phyloP scores from a whole-genome alignment of 23 tunicate genomes.

The Trididemnum nubilum region DNA sequence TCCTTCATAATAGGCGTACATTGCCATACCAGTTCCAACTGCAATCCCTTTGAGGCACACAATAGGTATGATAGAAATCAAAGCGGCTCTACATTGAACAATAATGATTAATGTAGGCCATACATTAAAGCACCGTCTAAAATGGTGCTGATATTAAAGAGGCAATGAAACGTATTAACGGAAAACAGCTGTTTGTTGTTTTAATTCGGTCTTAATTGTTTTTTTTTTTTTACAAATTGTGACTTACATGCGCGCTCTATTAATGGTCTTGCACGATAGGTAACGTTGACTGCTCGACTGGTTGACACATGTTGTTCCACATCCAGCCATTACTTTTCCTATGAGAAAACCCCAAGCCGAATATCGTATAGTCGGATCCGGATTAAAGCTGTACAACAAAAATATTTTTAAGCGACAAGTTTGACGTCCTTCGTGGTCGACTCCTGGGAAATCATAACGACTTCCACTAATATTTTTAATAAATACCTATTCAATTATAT shows the following conservation, averaged over 20 bases:
- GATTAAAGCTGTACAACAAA: slow-evolving; percentile 18
- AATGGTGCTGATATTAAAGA: too few species aligned
- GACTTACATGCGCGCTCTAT: slow-evolving; percentile 43
- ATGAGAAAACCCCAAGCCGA: slow-evolving; percentile 29
- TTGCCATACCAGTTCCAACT: slow-evolving; percentile 34
- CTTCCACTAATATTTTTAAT: too few species aligned
- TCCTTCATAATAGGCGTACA: slow-evolving; percentile 68
- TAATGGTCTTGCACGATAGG: slow-evolving; percentile 34
- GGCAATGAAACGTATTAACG: too few species aligned
- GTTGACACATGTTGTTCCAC: neutral
- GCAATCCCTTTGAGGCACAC: slow-evolving; percentile 10
- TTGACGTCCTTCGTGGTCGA: too few species aligned
- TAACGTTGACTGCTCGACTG: slow-evolving; percentile 37
- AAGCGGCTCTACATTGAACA: slow-evolving; percentile 35
- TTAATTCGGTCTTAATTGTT: too few species aligned
- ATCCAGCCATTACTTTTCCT: neutral
- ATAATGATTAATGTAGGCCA: too few species aligned
- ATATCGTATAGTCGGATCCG: slow-evolving; percentile 33
- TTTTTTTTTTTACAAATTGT: too few species aligned
- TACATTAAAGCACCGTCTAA: too few species aligned
- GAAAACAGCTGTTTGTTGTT: too few species aligned
- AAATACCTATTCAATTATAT: too few species aligned
- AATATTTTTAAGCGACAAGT: too few species aligned
- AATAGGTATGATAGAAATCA: slow-evolving; percentile 33
- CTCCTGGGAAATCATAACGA: too few species aligned